Base-by-base conservation (phyloP, 2,888 invertebrate species). In the Ametastegia equiseti region DNA sequence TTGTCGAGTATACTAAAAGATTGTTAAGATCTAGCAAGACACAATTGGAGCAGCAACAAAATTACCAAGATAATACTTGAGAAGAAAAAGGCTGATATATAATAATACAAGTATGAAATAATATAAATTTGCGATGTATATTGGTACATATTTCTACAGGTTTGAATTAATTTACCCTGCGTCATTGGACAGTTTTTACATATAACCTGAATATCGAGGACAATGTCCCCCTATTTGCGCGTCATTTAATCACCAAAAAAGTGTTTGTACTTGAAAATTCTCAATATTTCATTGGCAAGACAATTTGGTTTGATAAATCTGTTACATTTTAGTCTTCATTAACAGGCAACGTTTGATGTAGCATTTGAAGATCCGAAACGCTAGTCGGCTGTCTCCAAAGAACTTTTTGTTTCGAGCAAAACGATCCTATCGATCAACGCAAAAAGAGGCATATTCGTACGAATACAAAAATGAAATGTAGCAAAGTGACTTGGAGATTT, bases 401-500 rank as follows among this genome's bases (percentile, higher is more conserved):
- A 11, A 19, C 7, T 23, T 45, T 45, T 19, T 42, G 23, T 27
- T 69, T 27, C 1, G 4, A 71, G 6, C 7, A 2, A 15, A 47
- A 19, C 7, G n/a, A 13, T 39, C 36, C 15, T n/a, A 2, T 45
- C 1, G 19, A 27, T 27, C 7, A n/a, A 15, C n/a, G 54, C 54
- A 39, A 54, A 54, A 4, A 33, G 13, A 36, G 75, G 11, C 36
- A 13, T 19, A 47, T 36, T 75, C 19, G 50, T 75, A 75, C 75
- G 33, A 54, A 36, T 75, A 54, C 75, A 75, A 75, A 75, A 45
- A 27, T 71, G 15, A 69, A 69, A 23, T 69, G 23, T 69, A 42
- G 3, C n/a, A 23, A 23, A 36, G n/a, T 75, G 19, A 75, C 50
- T 54, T 36, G 11, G 19, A 75, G 23, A 23, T 54, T 75, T 36